phyloP scores from a whole-genome alignment of 2,888 invertebrate genomes.

The Agelastica alni region DNA sequence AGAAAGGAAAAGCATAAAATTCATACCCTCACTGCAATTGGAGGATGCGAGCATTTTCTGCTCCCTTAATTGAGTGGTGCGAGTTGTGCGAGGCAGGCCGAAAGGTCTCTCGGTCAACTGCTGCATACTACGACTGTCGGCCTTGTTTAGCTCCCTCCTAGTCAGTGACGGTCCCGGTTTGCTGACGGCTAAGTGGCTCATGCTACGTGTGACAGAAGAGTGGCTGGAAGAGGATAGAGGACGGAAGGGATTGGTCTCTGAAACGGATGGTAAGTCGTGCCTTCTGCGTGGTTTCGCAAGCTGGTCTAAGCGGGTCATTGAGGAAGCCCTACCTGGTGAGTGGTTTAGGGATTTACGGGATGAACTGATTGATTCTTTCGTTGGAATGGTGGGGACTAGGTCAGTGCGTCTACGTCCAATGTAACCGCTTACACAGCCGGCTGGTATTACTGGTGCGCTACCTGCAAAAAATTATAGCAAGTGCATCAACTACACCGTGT shows the following conservation, averaged over 20 bases:
- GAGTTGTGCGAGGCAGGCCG: slow-evolving; percentile 52
- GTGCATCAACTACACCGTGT: slow-evolving; percentile 5
- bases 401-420: slow-evolving; percentile 87
- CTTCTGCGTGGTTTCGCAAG: slow-evolving; percentile 72
- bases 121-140: slow-evolving; percentile 57
- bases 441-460: slow-evolving; percentile 53
- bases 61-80: slow-evolving; percentile 55
- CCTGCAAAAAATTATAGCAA: slow-evolving; percentile 20
- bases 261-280: slow-evolving; percentile 54
- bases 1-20: slow-evolving; percentile 17
- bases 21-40: slow-evolving; percentile 54
- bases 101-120: slow-evolving; percentile 51
- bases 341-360: slow-evolving; percentile 58
- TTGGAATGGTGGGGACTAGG: slow-evolving; percentile 87
- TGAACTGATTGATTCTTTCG: slow-evolving; percentile 65
- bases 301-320: slow-evolving; percentile 91
- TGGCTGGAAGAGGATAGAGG: slow-evolving; percentile 50
- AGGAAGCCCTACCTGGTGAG: slow-evolving; percentile 84
- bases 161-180: slow-evolving; percentile 55
- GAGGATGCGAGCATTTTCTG: slow-evolving; percentile 52
- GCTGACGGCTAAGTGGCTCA: slow-evolving; percentile 69
- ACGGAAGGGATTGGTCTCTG: slow-evolving; percentile 48
- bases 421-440: slow-evolving; percentile 70
- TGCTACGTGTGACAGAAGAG: slow-evolving; percentile 68
- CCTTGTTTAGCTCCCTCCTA: slow-evolving; percentile 52